Base-by-base conservation (phyloP, 2,113 vertebrate genomes). In the Amphiprion percula region DNA sequence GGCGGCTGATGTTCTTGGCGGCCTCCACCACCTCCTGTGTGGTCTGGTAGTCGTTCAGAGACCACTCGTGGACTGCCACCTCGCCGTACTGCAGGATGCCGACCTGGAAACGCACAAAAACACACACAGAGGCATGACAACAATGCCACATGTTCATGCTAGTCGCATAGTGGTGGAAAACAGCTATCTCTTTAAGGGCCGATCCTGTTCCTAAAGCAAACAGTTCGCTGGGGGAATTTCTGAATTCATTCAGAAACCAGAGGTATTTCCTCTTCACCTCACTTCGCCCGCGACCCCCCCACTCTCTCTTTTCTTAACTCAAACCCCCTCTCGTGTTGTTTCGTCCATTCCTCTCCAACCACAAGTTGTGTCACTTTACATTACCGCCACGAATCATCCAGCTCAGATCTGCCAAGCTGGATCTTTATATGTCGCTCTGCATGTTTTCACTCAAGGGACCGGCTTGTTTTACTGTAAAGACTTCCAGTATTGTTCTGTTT, bases 61-160 rank as follows among this genome's bases (percentile, higher is more conserved):
- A 96, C 97, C 97, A 99, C 90, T 98, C 97, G 0, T 98, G 97
- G 39, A 96, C 92, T 0, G 96, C 93, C 10, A 74, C 87, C 90
- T 99, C 98, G 0, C 97, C 97, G 0, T 99, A 99, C 93, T 99
- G 98, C 52, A 98, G 93, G 47, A 99, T 94, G 1, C 96, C 98
- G 5, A 98, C 97, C 97, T 98, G 80, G 33, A 82, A 15, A 58
- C 14, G 64, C 26, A 49, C 74, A 58, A n/a, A 53, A 23, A 75
- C 30, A 72, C 37, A 63, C 26, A 44, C 2, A 68, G 15, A 56
- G 61, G 67, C 24, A 79, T 69, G 70, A 74, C 39, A 77, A 19
- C 41, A 72, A 80, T 63, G 68, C 52, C 80, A 67, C 44, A 70
- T 74, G 65, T 73, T 54, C 68, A 23, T 30, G 47, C 58, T 49